Percentiles rank a stretch among this genome's conserved stretches.
phyloP scores from a whole-genome alignment of 23 tunicate species.

The Halocynthia roretzi region DNA sequence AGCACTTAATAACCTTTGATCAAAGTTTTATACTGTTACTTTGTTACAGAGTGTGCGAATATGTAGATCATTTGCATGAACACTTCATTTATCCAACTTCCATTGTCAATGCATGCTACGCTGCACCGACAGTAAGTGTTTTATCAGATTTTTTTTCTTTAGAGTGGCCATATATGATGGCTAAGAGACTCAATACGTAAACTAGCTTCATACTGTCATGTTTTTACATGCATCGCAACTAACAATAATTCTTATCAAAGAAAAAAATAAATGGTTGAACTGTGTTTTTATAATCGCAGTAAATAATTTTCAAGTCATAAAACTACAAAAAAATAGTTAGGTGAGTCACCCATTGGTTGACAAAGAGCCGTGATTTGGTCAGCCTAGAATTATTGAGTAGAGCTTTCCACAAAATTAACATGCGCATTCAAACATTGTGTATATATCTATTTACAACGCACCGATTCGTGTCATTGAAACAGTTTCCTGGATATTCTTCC shows the following conservation, averaged over 20 bases:
- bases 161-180: neutral
- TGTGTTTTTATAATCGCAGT: neutral
- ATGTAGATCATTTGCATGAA: slow-evolving; percentile 94
- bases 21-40: neutral
- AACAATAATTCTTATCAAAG: neutral
- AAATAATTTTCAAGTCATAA: neutral
- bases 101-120: slow-evolving; percentile 45
- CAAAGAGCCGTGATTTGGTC: too few relatives aligned
- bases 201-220: too few relatives aligned
- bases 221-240: neutral
- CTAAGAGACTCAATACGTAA: neutral
- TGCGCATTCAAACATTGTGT: too few relatives aligned
- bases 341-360: too few relatives aligned
- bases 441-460: too few relatives aligned
- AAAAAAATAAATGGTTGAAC: neutral
- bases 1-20: neutral
- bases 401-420: too few relatives aligned
- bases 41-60: slow-evolving; percentile 74
- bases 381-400: too few relatives aligned
- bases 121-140: slow-evolving; percentile 71
- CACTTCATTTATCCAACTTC: slow-evolving; percentile 70
- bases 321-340: slow-evolving; percentile 1
- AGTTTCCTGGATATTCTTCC: slow-evolving; percentile 75
- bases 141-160: neutral
- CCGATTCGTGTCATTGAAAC: neutral